These are phyloP conservation scores for Neosalanx taihuensis DNA, from an alignment of 2,797 vertebrate genomes.

Conservation along the genomic window DNA sequence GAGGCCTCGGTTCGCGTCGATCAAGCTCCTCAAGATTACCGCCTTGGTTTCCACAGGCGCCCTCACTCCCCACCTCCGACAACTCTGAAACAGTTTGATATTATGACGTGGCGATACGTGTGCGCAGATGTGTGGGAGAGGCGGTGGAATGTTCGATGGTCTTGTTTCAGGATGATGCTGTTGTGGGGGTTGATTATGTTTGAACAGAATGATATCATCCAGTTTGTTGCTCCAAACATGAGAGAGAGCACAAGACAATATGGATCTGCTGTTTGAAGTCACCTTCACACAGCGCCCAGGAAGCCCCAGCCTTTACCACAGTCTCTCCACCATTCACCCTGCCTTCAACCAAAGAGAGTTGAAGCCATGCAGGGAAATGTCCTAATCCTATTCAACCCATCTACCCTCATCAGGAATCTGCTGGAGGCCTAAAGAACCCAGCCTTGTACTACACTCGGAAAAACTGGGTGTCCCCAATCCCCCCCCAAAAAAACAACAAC, in stretches of 20 bases:
- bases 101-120: not conserved
- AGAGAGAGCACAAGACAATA: not conserved
- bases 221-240: not conserved
- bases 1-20: conserved; percentile 25
- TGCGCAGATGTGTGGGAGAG: not conserved
- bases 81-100: not conserved
- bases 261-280: not conserved
- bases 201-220: not conserved
- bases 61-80: not conserved
- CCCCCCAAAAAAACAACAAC: not conserved
- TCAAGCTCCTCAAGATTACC: conserved; percentile 20
- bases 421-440: not conserved
- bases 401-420: not conserved
- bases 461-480: not conserved
- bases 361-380: not conserved
- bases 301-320: not conserved
- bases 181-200: not conserved
- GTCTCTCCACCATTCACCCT: too few relatives aligned
- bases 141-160: not conserved
- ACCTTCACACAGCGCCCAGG: not conserved
- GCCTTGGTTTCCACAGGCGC: not conserved
- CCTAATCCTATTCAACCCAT: not conserved
- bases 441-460: not conserved
- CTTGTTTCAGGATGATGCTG: not conserved
- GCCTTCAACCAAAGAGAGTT: not conserved